These are phyloP conservation scores for Drosophila ercepeae DNA, from an alignment of 1,140 invertebrate genomes.

Conservation along the genomic window DNA sequence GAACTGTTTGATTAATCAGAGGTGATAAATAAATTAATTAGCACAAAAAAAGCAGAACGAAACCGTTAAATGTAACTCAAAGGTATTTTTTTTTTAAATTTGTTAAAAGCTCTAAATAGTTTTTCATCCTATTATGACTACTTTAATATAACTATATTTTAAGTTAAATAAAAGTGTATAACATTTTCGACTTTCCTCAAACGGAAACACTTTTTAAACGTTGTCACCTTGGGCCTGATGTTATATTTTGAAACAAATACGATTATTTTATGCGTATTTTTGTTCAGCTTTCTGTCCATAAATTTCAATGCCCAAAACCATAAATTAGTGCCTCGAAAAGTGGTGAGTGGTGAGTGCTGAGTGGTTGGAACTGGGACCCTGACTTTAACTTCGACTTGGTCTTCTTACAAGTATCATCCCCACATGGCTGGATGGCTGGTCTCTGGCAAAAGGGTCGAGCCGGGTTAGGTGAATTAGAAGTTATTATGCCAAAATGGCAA, in stretches of 20 bases:
- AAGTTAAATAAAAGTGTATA: too few species aligned
- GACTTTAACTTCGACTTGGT: conserved; percentile 3
- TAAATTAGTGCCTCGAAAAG: conserved; percentile 69
- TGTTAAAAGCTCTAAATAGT: too few species aligned
- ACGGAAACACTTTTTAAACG: conserved; percentile 3
- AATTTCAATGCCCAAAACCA: conserved; percentile 70
- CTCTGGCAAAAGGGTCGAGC: conserved; percentile 45
- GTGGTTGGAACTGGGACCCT: conserved; percentile 14
- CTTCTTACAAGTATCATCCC: conserved; percentile 15
- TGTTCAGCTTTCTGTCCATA: conserved; percentile 57
- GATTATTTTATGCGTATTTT: conserved; percentile 49
- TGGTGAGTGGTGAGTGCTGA: conserved; percentile 47
- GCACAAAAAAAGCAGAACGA: conserved; percentile 5
- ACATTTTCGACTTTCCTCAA: background rate
- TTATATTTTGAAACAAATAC: conserved; percentile 61
- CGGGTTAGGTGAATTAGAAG: conserved; percentile 68
- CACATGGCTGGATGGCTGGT: background rate
- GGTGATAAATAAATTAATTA: conserved; percentile 27
- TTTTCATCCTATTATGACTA: too few species aligned
- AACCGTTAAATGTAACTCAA: background rate
- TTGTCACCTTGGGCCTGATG: conserved; percentile 43
- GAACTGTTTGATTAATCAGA: conserved; percentile 40
- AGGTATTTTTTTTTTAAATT: background rate
- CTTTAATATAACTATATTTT: too few species aligned
- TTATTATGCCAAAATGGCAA: conserved; percentile 72